Evolutionary conservation across 2,888 invertebrate genomes (phyloP).

Genomic region (Priocnemis perturbator): DNA sequence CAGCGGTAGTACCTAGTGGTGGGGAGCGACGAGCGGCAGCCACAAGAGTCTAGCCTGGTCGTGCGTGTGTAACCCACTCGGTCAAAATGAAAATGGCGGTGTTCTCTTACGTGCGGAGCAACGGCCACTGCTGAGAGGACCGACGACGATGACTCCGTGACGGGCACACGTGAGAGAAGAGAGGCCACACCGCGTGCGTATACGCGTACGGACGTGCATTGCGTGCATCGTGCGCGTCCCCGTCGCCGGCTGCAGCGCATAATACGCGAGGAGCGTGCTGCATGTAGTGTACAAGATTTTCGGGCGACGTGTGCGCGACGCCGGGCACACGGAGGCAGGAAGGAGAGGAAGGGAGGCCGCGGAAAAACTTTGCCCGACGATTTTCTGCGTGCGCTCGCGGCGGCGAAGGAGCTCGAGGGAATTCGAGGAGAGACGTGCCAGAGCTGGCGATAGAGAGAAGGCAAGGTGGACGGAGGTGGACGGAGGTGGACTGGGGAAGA

Average conservation of each 20-base stretch:
- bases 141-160: conserved; percentile 52
- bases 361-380: too few relatives aligned
- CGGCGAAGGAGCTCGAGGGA: too few relatives aligned
- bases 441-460: too few relatives aligned
- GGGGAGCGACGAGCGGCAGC: conserved; percentile 32
- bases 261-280: too few relatives aligned
- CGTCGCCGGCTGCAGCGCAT: too few relatives aligned
- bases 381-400: background rate
- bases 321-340: too few relatives aligned
- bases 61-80: conserved; percentile 40
- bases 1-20: background rate
- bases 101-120: conserved; percentile 63
- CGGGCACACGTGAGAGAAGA: conserved; percentile 58
- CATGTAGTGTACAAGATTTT: conserved; percentile 23
- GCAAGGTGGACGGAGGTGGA: too few relatives aligned
- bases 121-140: conserved; percentile 50
- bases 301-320: background rate
- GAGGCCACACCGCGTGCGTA: background rate
- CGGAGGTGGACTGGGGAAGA: too few relatives aligned
- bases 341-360: too few relatives aligned
- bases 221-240: too few relatives aligned
- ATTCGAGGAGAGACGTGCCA: background rate
- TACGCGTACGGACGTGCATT: too few relatives aligned
- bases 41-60: conserved; percentile 32
- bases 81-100: conserved; percentile 72